A percentile compares a stretch with the other conserved stretches of the same genome.
phyloP scores from a whole-genome alignment of 2,797 vertebrate genomes.

The Enteromius anoplus region DNA sequence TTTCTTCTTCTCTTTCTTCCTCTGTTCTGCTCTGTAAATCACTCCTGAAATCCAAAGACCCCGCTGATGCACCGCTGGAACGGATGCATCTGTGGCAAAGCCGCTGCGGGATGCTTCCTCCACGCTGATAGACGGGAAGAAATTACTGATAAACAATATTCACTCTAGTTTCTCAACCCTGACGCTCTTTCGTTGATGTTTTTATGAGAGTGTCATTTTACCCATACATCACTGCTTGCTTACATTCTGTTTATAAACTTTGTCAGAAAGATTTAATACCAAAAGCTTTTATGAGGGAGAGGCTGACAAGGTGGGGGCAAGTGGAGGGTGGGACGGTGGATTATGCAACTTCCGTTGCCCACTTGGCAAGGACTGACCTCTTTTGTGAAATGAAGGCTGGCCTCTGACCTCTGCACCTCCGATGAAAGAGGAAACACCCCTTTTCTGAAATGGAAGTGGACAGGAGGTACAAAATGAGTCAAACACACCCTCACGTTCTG shows the following conservation, averaged over 20 bases:
- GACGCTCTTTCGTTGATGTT: slow-evolving; percentile 19
- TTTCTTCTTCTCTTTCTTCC: slow-evolving; percentile 49
- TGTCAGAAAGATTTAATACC: slow-evolving; percentile 50
- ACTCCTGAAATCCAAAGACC: slow-evolving; percentile 56
- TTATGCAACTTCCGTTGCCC: slow-evolving; percentile 67
- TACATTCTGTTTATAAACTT: slow-evolving; percentile 59
- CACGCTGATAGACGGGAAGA: slow-evolving; percentile 67
- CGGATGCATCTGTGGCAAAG: slow-evolving; percentile 68
- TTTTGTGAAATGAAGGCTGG: slow-evolving; percentile 73
- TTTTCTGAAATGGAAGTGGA: slow-evolving; percentile 62
- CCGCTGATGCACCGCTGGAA: slow-evolving; percentile 55
- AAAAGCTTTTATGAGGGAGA: background rate
- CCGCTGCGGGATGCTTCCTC: slow-evolving; percentile 60
- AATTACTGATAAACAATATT: slow-evolving; percentile 61
- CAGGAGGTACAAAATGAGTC: slow-evolving; percentile 3
- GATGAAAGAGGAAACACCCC: slow-evolving; percentile 69
- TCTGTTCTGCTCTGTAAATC: slow-evolving; percentile 66
- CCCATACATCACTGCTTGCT: slow-evolving; percentile 66
- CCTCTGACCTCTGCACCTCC: slow-evolving; percentile 72
- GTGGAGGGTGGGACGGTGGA: slow-evolving; percentile 62
- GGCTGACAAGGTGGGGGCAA: slow-evolving; percentile 32
- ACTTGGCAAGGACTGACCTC: slow-evolving; percentile 69
- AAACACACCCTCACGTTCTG: slow-evolving; percentile 32
- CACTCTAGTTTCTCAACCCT: background rate
- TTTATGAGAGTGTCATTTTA: slow-evolving; percentile 35